These are phyloP conservation scores for Narcine bancroftii DNA, from an alignment of 2,113 vertebrate species.

Conservation along the genomic window DNA sequence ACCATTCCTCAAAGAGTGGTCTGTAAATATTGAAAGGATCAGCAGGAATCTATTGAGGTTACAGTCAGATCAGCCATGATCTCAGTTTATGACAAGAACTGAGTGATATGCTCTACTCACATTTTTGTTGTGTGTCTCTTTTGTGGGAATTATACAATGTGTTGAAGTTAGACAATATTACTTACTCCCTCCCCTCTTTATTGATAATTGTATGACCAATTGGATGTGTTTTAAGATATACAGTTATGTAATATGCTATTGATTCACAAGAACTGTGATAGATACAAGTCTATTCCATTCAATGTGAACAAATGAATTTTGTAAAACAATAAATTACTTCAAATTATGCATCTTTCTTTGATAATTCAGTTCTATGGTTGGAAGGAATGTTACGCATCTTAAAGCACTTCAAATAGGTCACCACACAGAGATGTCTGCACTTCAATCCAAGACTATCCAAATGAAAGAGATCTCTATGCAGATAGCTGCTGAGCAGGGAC, in stretches of 20 bases:
- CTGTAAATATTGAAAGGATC: too few relatives aligned
- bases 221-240: neutral
- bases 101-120: too few relatives aligned
- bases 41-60: too few relatives aligned
- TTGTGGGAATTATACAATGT: too few relatives aligned
- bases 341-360: constrained; percentile 24
- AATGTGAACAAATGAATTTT: neutral
- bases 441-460: neutral
- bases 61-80: too few relatives aligned
- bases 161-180: neutral
- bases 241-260: neutral
- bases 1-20: neutral
- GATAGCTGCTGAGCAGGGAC: neutral
- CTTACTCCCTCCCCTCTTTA: neutral
- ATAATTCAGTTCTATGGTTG: neutral
- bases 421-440: too few relatives aligned
- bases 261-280: neutral
- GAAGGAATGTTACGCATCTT: neutral
- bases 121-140: too few relatives aligned
- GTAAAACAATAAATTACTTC: constrained; percentile 21
- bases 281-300: neutral
- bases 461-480: neutral
- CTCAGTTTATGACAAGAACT: too few relatives aligned
- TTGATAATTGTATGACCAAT: neutral
- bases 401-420: neutral